Percentiles rank a stretch among this genome's conserved stretches.
Evolutionary conservation across 2,888 invertebrate genomes (phyloP).

Genomic region (Atethmia centrago): DNA sequence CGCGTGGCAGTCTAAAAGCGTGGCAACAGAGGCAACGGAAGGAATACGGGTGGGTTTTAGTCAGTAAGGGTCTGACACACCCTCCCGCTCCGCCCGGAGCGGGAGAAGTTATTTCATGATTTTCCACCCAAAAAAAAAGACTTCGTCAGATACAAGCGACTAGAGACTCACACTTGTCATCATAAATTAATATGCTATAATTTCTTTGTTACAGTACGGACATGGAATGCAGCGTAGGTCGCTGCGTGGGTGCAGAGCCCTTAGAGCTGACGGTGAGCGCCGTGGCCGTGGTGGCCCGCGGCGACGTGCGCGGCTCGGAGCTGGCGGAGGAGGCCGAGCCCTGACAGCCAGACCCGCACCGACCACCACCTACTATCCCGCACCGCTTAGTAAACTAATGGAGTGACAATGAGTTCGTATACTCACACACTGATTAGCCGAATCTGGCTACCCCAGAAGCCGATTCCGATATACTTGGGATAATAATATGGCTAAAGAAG

Average conservation of each 20-base stretch:
- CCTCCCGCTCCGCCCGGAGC: too few species aligned
- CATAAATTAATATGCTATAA: not conserved
- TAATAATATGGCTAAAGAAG: not conserved
- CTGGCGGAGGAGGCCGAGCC: constrained; percentile 87
- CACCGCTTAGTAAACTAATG: constrained; percentile 42
- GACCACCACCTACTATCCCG: constrained; percentile 29
- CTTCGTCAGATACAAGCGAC: not conserved
- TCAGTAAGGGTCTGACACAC: too few species aligned
- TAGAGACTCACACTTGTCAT: not conserved
- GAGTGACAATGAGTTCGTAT: constrained; percentile 23
- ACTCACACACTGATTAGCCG: not conserved
- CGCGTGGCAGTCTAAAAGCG: too few species aligned
- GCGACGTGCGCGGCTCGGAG: constrained; percentile 75
- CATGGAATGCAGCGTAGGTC: constrained; percentile 89
- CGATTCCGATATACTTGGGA: not conserved
- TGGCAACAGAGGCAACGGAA: too few species aligned
- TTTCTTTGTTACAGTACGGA: constrained; percentile 78
- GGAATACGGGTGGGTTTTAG: too few species aligned
- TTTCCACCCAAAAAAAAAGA: too few species aligned
- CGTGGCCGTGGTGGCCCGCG: constrained; percentile 73
- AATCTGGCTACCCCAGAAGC: not conserved
- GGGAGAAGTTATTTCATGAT: too few species aligned
- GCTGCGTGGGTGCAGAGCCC: constrained; percentile 79
- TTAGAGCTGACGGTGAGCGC: constrained; percentile 79
- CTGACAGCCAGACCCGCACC: constrained; percentile 73